Percentiles rank a stretch among this genome's conserved stretches.
These are phyloP conservation scores for Acinonyx jubatus DNA, from an alignment of 2,113 vertebrate genomes.

Conservation along the genomic window DNA sequence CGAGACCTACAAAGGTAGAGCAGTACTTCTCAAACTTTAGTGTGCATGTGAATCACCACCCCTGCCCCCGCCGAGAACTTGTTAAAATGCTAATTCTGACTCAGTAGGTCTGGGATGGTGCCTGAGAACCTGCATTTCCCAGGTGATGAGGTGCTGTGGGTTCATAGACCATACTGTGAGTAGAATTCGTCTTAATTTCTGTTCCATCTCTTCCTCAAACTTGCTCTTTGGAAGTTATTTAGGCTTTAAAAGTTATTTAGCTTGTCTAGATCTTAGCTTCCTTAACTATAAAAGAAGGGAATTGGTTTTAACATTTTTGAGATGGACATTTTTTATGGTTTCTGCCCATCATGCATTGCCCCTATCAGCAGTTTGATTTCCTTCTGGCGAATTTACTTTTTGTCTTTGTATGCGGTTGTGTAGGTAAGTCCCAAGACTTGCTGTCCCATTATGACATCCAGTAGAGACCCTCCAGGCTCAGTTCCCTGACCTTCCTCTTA, in stretches of 20 bases:
- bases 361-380: background rate
- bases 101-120: background rate
- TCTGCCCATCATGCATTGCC: background rate
- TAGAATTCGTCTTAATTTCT: background rate
- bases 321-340: background rate
- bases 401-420: background rate
- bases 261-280: background rate
- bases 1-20: background rate
- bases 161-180: background rate
- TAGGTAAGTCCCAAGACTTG: background rate
- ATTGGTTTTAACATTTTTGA: background rate
- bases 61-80: background rate
- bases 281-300: background rate
- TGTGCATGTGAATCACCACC: background rate
- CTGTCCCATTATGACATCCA: background rate
- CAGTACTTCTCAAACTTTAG: background rate
- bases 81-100: background rate
- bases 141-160: background rate
- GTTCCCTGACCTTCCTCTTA: background rate
- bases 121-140: background rate
- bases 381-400: background rate
- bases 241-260: background rate
- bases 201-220: background rate
- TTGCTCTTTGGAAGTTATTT: constrained; percentile 17
- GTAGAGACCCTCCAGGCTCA: background rate